Percentiles rank a stretch among this genome's conserved stretches.
These are phyloP conservation scores for Troglohyphantes excavatus DNA, from an alignment of 2,888 invertebrate genomes.

Conservation along the genomic window DNA sequence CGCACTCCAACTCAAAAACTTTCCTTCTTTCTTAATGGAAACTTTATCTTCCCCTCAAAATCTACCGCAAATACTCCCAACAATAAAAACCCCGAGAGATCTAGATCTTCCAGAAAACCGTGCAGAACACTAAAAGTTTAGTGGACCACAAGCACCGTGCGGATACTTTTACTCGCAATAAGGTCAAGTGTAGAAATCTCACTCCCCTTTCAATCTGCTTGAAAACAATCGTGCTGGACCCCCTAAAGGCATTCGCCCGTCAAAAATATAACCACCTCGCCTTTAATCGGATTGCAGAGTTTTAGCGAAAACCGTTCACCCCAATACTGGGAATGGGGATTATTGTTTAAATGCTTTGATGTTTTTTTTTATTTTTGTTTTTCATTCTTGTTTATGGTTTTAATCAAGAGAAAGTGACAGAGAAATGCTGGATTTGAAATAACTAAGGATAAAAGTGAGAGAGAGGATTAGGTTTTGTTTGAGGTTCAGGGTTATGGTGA, in stretches of 20 bases:
- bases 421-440: too few species aligned
- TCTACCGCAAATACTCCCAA: neutral
- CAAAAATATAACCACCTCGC: conserved; percentile 5
- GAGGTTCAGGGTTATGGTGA: neutral
- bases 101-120: conserved; percentile 34
- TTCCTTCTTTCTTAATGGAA: neutral
- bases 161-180: conserved; percentile 27
- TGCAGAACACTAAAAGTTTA: conserved; percentile 8
- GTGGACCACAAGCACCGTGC: conserved; percentile 3
- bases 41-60: neutral
- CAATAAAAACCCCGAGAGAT: conserved; percentile 14
- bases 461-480: neutral
- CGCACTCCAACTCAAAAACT: neutral
- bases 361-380: neutral
- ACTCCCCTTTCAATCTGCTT: neutral
- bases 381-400: neutral
- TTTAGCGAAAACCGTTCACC: conserved; percentile 41
- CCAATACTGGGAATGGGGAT: neutral
- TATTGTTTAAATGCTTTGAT: neutral
- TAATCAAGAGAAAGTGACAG: conserved; percentile 31
- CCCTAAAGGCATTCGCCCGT: neutral
- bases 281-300: conserved; percentile 37
- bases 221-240: neutral
- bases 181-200: conserved; percentile 39
- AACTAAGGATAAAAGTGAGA: neutral